Base-by-base conservation (phyloP, 2,113 vertebrate species). In the Fregata magnificens region DNA sequence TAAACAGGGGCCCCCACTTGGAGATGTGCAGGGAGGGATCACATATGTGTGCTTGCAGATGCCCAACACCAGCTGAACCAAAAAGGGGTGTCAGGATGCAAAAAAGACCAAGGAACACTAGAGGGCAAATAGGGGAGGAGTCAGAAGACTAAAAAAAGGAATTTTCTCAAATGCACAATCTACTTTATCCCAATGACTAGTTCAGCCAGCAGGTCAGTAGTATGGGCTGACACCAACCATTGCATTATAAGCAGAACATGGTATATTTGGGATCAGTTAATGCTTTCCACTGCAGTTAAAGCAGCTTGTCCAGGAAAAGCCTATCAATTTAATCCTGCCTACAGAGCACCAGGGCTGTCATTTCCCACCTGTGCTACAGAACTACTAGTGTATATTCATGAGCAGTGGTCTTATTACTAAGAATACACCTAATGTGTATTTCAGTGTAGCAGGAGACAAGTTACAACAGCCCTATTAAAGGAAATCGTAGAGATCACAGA, bases 361-460 rank as follows among this genome's bases (percentile, higher is more conserved):
- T 93, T 95, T 93, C 66, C 56, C 45, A 82, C 91, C 77, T 91
- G 36, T 81, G 67, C 87, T 78, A 88, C 70, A 82, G 70, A 96
- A 63, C 73, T 62, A 29, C 53, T 80, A 11, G 26, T 83, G 53
- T 88, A 82, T 97, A 95, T 94, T 95, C 93, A 96, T 93, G 67
- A 96, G 59, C 16, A 95, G 78, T 88, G 93, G 78, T 95, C 85
- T 94, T 94, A 93, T 88, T 93, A 77, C 82, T 94, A 95, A 93
- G 84, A 93, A 90, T 97, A 95, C 11, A 82, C 71, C 69, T 82
- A 88, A 88, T 78, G 59, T 81, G 85, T 83, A 32, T 74, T 88
- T 79, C 82, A 71, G 50, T 81, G 82, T 90, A 94, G 80, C 85
- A 74, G 67, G 55, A 95, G 94, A 95, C 96, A 96, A 88, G 82